Evolutionary conservation across 2,797 vertebrate species (phyloP).

Genomic region (Kryptolebias ocellatus): DNA sequence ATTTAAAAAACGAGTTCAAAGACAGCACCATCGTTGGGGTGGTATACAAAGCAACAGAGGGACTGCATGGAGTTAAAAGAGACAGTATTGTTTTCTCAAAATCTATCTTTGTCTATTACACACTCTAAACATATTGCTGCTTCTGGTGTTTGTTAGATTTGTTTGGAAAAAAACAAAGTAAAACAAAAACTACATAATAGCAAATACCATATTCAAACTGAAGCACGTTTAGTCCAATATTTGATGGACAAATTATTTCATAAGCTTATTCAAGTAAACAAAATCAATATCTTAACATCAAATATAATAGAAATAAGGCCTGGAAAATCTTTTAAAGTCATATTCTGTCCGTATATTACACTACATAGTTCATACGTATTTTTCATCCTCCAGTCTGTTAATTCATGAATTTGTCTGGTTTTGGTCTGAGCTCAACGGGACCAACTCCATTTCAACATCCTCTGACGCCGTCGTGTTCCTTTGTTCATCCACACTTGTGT

Average conservation of each 20-base stretch:
- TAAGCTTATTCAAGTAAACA: conserved; percentile 54
- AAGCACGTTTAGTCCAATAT: conserved; percentile 23
- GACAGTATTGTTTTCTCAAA: too few relatives aligned
- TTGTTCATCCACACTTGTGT: conserved; percentile 46
- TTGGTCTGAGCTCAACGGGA: conserved; percentile 35
- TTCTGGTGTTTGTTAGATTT: conserved; percentile 10
- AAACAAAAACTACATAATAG: conserved; percentile 13
- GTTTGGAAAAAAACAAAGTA: neutral
- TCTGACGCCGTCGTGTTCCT: conserved; percentile 61
- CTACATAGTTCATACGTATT: conserved; percentile 30
- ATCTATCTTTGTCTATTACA: too few relatives aligned
- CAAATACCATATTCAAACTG: conserved; percentile 2
- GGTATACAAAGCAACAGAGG: too few relatives aligned
- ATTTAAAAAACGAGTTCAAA: too few relatives aligned
- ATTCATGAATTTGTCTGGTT: conserved; percentile 56
- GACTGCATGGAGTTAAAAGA: too few relatives aligned
- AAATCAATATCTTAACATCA: conserved; percentile 53
- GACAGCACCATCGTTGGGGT: too few relatives aligned
- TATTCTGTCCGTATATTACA: conserved; percentile 55
- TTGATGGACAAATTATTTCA: conserved; percentile 26
- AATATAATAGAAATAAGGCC: conserved; percentile 74
- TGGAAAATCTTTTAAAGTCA: conserved; percentile 50
- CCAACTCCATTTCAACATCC: conserved; percentile 66
- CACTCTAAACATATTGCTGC: too few relatives aligned
- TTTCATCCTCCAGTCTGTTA: conserved; percentile 10